Percentiles rank a stretch among this genome's conserved stretches.
Conservation (phyloP, 2,888 invertebrate species). For the Agrochola circellaris region DNA sequence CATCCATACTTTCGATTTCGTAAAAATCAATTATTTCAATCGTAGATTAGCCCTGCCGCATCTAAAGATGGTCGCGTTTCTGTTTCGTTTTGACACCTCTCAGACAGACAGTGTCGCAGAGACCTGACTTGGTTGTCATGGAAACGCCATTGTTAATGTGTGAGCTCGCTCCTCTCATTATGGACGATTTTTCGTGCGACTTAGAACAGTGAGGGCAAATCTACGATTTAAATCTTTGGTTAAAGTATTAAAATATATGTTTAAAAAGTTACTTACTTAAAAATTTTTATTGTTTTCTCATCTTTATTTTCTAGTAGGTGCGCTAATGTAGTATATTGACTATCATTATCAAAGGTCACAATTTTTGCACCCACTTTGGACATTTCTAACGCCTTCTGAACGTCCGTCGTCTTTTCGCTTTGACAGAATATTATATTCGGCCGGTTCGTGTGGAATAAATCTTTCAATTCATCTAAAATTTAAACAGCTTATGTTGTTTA, state of each 20-base stretch:
- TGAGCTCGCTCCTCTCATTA: no score
- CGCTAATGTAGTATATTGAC: constrained; percentile 19
- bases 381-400: constrained; percentile 42
- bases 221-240: no score
- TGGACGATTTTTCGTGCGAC: no score
- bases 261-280: constrained; percentile 45
- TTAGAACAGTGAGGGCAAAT: no score
- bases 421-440: constrained; percentile 59
- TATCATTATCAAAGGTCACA: constrained; percentile 28
- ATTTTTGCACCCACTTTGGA: constrained; percentile 19
- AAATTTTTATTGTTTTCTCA: constrained; percentile 16
- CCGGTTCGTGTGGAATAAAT: constrained; percentile 26
- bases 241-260: not conserved
- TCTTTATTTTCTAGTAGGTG: constrained; percentile 26
- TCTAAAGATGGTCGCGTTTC: no score
- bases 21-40: no score
- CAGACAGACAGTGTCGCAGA: no score
- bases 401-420: constrained; percentile 26
- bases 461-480: constrained; percentile 50
- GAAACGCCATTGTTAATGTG: no score
- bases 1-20: not conserved
- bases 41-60: no score
- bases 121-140: no score
- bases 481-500: not conserved
- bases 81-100: no score